Conservation (phyloP, 23 tunicate species). For the Botrylloides violaceus region DNA sequence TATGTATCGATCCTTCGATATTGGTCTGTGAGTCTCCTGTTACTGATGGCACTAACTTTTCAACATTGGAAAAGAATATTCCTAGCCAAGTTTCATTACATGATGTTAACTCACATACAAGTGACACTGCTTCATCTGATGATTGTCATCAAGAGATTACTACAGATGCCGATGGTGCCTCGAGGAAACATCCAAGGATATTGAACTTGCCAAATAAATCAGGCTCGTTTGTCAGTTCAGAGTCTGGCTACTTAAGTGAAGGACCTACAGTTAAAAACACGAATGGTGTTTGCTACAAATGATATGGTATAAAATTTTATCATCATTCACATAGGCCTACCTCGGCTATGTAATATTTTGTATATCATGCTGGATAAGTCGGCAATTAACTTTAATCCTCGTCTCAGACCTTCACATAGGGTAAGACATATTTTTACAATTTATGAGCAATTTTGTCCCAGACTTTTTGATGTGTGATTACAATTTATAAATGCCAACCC, state of each 20-base stretch:
- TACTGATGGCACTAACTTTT: not conserved
- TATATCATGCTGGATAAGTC: too few relatives aligned
- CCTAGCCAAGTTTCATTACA: too few relatives aligned
- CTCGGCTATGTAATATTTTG: too few relatives aligned
- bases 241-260: constrained; percentile 19
- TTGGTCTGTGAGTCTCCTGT: constrained; percentile 8
- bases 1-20: constrained; percentile 11
- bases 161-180: not conserved
- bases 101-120: not conserved
- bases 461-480: too few relatives aligned
- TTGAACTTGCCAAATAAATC: not conserved
- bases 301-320: too few relatives aligned
- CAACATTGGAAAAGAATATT: not conserved
- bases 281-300: too few relatives aligned
- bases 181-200: not conserved
- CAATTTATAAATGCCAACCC: too few relatives aligned
- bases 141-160: not conserved
- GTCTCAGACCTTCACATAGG: too few relatives aligned
- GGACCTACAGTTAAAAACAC: not conserved
- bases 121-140: constrained; percentile 9
- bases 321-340: too few relatives aligned
- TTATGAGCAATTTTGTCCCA: too few relatives aligned
- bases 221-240: constrained; percentile 5
- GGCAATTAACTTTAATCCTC: too few relatives aligned
- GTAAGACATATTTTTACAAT: too few relatives aligned